Evolutionary conservation across 2,797 vertebrate genomes (phyloP), one percentile per base, ranked within the genome.

Genomic region (Fistularia commersonii): DNA sequence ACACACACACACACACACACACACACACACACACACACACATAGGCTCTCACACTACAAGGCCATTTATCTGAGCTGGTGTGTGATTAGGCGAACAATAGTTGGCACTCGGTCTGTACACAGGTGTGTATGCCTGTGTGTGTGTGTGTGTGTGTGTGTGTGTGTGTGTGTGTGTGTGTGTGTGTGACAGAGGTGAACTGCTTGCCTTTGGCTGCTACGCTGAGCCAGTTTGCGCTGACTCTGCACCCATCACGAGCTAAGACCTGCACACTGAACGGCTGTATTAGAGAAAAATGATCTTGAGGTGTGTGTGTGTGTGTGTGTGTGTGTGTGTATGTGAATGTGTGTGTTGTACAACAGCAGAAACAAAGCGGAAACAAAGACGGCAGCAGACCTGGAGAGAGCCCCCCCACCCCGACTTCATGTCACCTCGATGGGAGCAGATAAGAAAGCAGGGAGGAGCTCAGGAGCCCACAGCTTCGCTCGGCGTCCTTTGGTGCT

Each of bases 371-470:
- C n/a, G n/a, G 61, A 74, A 72, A 74, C 73, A 66, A 7, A 72
- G 64, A 61, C 72, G 68, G 69, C 74, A 71, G 73, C 49, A 71
- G 57, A 71, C 42, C 61, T 69, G 72, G 61, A 71, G 36, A 37
- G 37, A 38, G 40, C 6, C 3, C 0, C 1, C 1, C 1, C 44
- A 52, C 13, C 14, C 10, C 44, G 12, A 44, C 31, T 23, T 35
- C 34, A 51, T 39, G 13, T 53, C 35, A 36, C 43, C 47, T 48
- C 58, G 6, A 6, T 35, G 34, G 34, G 34, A n/a, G n/a, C n/a
- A n/a, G 34, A 35, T 35, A 8, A 6, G 34, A 35, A 8, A 8
- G 34, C 6, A 35, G 8, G 6, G 34, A 35, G n/a, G n/a, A n/a
- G n/a, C n/a, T n/a, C n/a, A n/a, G n/a, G n/a, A n/a, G n/a, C n/a